Percentiles rank a stretch among this genome's conserved stretches.
Evolutionary conservation across 1,140 invertebrate genomes (phyloP).

Genomic region (Megalopta genalis): DNA sequence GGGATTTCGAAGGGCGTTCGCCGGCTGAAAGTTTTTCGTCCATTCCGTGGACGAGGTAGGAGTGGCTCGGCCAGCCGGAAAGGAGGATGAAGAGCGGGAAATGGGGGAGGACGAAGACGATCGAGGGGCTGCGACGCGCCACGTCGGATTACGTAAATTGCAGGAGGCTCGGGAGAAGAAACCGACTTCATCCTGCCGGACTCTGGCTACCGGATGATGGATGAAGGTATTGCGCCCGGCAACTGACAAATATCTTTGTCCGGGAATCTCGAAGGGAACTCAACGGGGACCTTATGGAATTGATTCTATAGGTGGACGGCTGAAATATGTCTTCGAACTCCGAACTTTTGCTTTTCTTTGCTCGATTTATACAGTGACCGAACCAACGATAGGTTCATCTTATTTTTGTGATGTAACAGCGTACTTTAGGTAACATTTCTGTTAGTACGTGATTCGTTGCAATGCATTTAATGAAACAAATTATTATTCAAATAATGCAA

Average conservation of each 20-base stretch:
- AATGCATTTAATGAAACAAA: no score
- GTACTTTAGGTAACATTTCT: no score
- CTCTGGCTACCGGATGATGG: constrained; percentile 10
- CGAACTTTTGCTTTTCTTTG: no score
- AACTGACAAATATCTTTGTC: constrained; percentile 2
- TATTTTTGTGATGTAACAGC: no score
- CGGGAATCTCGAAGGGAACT: neutral
- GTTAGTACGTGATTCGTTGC: no score
- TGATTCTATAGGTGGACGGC: neutral
- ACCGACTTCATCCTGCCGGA: constrained; percentile 8
- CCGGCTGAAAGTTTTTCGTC: constrained; percentile 56
- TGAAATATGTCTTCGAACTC: neutral
- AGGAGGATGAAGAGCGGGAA: neutral
- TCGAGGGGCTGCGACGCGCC: constrained; percentile 1
- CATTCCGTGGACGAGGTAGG: constrained; percentile 14
- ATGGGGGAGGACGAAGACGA: neutral
- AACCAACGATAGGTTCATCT: no score
- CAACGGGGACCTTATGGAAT: neutral
- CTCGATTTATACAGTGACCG: no score
- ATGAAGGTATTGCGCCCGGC: neutral
- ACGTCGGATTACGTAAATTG: constrained; percentile 61
- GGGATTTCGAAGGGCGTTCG: constrained; percentile 38
- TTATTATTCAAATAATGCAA: no score
- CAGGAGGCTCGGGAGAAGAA: constrained; percentile 40
- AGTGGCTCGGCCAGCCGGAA: neutral